These are phyloP conservation scores for Hippoglossus stenolepis DNA, from an alignment of 2,113 vertebrate species.

Conservation along the genomic window DNA sequence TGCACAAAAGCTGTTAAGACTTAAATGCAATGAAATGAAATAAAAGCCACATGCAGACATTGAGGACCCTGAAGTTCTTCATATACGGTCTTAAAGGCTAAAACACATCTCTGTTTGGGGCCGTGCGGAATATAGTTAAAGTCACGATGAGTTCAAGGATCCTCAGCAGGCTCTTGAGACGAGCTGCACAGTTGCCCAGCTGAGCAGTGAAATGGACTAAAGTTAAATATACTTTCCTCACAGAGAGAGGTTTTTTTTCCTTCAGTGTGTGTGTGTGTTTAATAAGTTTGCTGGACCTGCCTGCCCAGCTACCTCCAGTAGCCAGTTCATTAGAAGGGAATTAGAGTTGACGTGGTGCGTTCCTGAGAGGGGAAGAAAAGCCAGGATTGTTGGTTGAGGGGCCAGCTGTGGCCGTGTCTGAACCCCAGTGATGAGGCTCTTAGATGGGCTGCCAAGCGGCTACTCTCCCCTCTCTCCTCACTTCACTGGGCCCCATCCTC, in stretches of 20 bases:
- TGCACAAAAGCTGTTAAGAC: not conserved
- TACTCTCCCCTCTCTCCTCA: slow-evolving; percentile 49
- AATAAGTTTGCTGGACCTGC: slow-evolving; percentile 54
- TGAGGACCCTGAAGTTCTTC: not conserved
- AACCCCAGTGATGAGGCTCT: slow-evolving; percentile 60
- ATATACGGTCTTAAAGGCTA: not conserved
- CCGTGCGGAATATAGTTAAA: no score
- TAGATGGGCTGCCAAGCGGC: slow-evolving; percentile 72
- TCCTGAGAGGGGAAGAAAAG: slow-evolving; percentile 72
- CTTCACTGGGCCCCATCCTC: slow-evolving; percentile 45
- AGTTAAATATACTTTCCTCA: slow-evolving; percentile 43
- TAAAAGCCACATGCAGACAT: not conserved
- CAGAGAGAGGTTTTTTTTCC: slow-evolving; percentile 29
- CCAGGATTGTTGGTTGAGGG: slow-evolving; percentile 68
- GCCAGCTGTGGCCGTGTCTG: slow-evolving; percentile 74
- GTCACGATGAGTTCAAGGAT: slow-evolving; percentile 11
- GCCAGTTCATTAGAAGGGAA: slow-evolving; percentile 82
- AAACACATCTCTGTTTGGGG: not conserved
- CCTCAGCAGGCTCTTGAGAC: slow-evolving; percentile 19
- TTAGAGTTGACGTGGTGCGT: slow-evolving; percentile 71
- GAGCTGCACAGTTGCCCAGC: slow-evolving; percentile 27
- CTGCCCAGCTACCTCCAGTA: slow-evolving; percentile 65
- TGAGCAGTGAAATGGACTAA: slow-evolving; percentile 39
- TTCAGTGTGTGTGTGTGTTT: slow-evolving; percentile 46
- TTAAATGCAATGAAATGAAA: not conserved